These are phyloP conservation scores for Xylocampa areola DNA, from an alignment of 2,888 invertebrate genomes.

Conservation along the genomic window DNA sequence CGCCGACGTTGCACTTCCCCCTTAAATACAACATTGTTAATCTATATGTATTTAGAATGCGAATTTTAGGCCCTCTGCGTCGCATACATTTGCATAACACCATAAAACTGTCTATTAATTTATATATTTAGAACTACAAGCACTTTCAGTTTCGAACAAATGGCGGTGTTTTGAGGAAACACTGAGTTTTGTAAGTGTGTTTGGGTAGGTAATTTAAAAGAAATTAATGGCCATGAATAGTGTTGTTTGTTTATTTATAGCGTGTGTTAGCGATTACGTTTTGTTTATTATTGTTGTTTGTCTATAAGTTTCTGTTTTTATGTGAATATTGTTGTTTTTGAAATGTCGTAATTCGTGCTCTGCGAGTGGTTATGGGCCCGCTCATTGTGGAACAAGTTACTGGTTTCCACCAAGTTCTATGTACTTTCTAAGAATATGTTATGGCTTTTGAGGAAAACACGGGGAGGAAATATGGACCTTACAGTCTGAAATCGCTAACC, in stretches of 20 bases:
- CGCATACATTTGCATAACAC: constrained; percentile 31
- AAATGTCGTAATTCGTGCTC: no score
- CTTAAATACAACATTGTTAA: constrained; percentile 22
- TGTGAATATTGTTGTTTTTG: neutral
- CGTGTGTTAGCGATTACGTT: constrained; percentile 15
- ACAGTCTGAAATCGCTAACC: no score
- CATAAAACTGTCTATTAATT: constrained; percentile 30
- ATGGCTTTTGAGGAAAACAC: no score
- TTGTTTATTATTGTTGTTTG: constrained; percentile 17
- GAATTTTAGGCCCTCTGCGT: constrained; percentile 21
- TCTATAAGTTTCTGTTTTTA: neutral
- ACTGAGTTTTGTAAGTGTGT: constrained; percentile 11
- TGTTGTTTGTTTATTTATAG: constrained; percentile 18
- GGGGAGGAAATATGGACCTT: no score
- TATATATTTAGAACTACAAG: constrained; percentile 7
- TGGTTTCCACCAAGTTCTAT: no score
- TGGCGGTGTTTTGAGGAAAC: neutral
- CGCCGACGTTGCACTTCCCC: no score
- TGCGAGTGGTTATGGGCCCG: no score
- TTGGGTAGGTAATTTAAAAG: constrained; percentile 22
- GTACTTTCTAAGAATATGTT: no score
- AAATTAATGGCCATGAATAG: constrained; percentile 29
- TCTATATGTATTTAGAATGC: constrained; percentile 25
- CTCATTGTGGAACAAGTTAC: no score
- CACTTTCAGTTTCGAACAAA: constrained; percentile 39